Conservation (phyloP, 2,113 vertebrate species). For the Anarrhichthys ocellatus region DNA sequence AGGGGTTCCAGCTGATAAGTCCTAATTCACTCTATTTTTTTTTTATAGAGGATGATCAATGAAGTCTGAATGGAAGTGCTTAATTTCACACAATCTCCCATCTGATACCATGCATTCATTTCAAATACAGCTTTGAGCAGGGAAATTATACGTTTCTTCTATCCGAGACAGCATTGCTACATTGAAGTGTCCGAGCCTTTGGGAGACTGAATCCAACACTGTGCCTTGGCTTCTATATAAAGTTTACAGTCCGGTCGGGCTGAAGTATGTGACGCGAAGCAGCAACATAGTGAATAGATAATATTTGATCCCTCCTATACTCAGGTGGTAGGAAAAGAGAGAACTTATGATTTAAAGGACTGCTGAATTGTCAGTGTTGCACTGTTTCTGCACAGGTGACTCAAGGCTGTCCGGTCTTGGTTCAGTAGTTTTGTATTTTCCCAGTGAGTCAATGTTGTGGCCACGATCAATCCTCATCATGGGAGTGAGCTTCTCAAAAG, state of each 20-base stretch:
- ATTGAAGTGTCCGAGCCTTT: slow-evolving; percentile 37
- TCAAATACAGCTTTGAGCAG: slow-evolving; percentile 10
- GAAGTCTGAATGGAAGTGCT: slow-evolving; percentile 42
- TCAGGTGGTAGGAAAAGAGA: slow-evolving; percentile 59
- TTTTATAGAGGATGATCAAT: slow-evolving; percentile 5
- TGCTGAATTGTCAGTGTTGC: slow-evolving; percentile 21
- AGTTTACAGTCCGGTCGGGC: slow-evolving; percentile 34
- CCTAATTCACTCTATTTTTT: slow-evolving; percentile 43
- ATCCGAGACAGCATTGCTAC: slow-evolving; percentile 1
- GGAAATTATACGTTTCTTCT: background rate
- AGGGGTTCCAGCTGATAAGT: slow-evolving; percentile 23
- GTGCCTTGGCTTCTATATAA: slow-evolving; percentile 83
- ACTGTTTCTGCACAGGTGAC: slow-evolving; percentile 42
- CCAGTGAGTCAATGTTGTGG: slow-evolving; percentile 9
- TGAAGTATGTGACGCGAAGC: slow-evolving; percentile 28
- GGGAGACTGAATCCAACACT: slow-evolving; percentile 62
- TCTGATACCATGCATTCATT: slow-evolving; percentile 17
- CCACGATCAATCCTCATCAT: background rate
- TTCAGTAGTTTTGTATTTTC: slow-evolving; percentile 39
- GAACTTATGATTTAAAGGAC: background rate
- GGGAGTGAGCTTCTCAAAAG: slow-evolving; percentile 20
- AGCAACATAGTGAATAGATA: slow-evolving; percentile 33
- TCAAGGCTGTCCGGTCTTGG: background rate
- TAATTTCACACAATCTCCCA: slow-evolving; percentile 15
- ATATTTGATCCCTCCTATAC: slow-evolving; percentile 34